Conservation (phyloP, 2,888 invertebrate species). For the Drosophila multiciliata region DNA sequence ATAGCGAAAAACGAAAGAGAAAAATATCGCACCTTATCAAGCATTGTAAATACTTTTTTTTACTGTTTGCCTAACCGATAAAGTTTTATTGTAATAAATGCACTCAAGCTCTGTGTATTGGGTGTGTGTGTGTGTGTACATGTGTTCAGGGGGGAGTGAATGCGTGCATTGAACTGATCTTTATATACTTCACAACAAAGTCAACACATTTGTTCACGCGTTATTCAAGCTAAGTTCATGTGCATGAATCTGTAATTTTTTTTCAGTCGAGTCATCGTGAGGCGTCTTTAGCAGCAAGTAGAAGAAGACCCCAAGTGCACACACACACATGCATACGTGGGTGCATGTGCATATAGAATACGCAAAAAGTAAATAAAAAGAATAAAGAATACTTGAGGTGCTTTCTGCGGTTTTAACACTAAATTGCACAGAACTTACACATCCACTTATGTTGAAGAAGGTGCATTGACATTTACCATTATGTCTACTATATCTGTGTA, state of each 20-base stretch:
- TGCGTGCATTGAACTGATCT: conserved; percentile 40
- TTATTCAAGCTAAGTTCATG: background rate
- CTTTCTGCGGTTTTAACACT: conserved; percentile 25
- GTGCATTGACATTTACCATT: conserved; percentile 43
- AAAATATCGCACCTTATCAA: conserved; percentile 25
- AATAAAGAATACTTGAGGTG: conserved; percentile 25
- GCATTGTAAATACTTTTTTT: conserved; percentile 26
- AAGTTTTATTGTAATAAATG: conserved; percentile 1
- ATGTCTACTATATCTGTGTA: conserved; percentile 26
- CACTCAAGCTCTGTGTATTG: background rate
- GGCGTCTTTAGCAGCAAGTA: conserved; percentile 26
- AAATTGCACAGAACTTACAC: conserved; percentile 9
- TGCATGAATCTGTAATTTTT: conserved; percentile 12
- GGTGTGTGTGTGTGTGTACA: background rate
- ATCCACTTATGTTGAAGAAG: conserved; percentile 1
- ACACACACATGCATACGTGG: background rate
- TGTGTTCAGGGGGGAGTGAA: background rate
- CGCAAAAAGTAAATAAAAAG: conserved; percentile 11
- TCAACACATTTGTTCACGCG: background rate
- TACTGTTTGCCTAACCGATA: conserved; percentile 6
- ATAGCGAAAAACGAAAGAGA: conserved; percentile 4
- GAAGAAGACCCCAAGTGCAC: conserved; percentile 18
- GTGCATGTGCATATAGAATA: background rate
- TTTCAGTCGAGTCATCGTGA: conserved; percentile 64
- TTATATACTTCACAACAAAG: background rate